A percentile compares a stretch with the other conserved stretches of the same genome.
Evolutionary conservation across 1,140 invertebrate genomes (phyloP).

Genomic region (fruit fly (Drosophila melanogaster)): Release_6_plus_ISO1_MT NT_033777.3:7988501-7989000

Average conservation of each 20-base stretch:
- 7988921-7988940: constrained; percentile 51
- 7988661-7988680: constrained; percentile 53
- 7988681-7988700: constrained; percentile 22
- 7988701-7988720: constrained; percentile 13
- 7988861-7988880: constrained; percentile 27
- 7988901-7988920: constrained; percentile 28
- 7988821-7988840: too few relatives aligned
- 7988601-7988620: constrained; percentile 51
- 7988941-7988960: constrained; percentile 63
- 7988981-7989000: constrained; percentile 10
- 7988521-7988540: constrained; percentile 14
- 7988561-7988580: constrained; percentile 19
- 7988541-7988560: constrained; percentile 48
- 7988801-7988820: neutral
- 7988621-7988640: constrained; percentile 31
- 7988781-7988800: constrained; percentile 12
- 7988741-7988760: constrained; percentile 23
- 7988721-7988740: constrained; percentile 60
- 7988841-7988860: constrained; percentile 15
- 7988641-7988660: constrained; percentile 46
- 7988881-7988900: constrained; percentile 18
- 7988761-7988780: constrained; percentile 10
- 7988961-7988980: constrained; percentile 57
- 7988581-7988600: constrained; percentile 37
- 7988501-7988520: constrained; percentile 12